phyloP scores from a whole-genome alignment of 2,797 vertebrate species.

The Telmatherina bonti region DNA sequence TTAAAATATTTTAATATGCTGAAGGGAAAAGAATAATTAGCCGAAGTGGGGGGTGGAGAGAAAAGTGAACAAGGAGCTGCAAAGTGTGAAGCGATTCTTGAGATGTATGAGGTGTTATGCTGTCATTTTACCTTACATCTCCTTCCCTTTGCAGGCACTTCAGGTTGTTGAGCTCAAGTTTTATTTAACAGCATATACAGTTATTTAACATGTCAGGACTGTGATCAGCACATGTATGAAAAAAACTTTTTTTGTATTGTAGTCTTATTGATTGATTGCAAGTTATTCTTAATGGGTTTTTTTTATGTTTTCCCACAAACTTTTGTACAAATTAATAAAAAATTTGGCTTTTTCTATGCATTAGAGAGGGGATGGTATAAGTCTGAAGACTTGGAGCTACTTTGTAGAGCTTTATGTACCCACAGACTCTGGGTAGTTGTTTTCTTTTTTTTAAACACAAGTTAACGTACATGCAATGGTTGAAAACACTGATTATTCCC shows the following conservation, averaged over 20 bases:
- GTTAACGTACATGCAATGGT: too few species aligned
- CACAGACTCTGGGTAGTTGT: background rate
- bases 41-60: conserved; percentile 43
- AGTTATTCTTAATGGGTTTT: background rate
- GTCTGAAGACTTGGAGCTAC: background rate
- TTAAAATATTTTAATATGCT: conserved; percentile 69
- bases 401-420: background rate
- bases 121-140: conserved; percentile 39
- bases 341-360: too few species aligned
- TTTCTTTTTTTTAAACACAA: too few species aligned
- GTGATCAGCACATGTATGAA: background rate
- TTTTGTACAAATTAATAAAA: too few species aligned
- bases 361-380: too few species aligned
- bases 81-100: conserved; percentile 42
- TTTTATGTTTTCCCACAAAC: background rate
- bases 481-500: too few species aligned
- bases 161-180: conserved; percentile 1
- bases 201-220: background rate
- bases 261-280: background rate
- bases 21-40: conserved; percentile 71
- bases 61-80: conserved; percentile 46
- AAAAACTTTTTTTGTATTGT: background rate
- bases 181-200: background rate
- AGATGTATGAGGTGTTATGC: background rate
- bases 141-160: conserved; percentile 23